A percentile compares a stretch with the other conserved stretches of the same genome.
Conservation (phyloP, 1,140 invertebrate species). For the Drosophila equinoxialis region DNA sequence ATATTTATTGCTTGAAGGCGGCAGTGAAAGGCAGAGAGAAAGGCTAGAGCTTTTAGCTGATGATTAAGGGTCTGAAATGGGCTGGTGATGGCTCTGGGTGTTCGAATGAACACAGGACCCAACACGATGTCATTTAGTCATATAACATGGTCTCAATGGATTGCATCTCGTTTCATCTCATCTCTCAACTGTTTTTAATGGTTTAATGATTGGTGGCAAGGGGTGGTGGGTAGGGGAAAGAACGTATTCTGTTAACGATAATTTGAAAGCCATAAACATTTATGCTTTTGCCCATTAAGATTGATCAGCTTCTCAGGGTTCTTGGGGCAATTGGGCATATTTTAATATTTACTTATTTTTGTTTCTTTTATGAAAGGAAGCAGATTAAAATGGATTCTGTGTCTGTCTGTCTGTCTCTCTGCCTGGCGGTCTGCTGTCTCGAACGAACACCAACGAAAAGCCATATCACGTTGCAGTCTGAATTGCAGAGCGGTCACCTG, state of each 20-base stretch:
- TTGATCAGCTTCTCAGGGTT: slow-evolving; percentile 42
- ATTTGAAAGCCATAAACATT: slow-evolving; percentile 60
- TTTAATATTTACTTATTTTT: slow-evolving; percentile 42
- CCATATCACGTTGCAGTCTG: slow-evolving; percentile 64
- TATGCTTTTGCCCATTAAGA: slow-evolving; percentile 63
- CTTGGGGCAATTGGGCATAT: slow-evolving; percentile 14
- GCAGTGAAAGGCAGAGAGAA: too few species aligned
- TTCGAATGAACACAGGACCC: background rate
- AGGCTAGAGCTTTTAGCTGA: too few species aligned
- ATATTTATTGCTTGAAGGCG: too few species aligned
- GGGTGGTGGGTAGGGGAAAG: too few species aligned
- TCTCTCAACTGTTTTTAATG: background rate
- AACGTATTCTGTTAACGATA: slow-evolving; percentile 20
- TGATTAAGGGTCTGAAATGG: too few species aligned
- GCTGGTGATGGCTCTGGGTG: too few species aligned
- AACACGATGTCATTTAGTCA: slow-evolving; percentile 38
- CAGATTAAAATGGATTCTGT: slow-evolving; percentile 37
- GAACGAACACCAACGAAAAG: background rate
- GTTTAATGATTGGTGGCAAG: slow-evolving; percentile 3
- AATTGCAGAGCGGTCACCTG: slow-evolving; percentile 62
- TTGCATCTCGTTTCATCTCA: background rate
- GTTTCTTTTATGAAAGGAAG: slow-evolving; percentile 21
- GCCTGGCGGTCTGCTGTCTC: background rate
- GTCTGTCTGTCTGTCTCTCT: background rate
- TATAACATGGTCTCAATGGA: too few species aligned